These are phyloP conservation scores for Apogon talboti DNA, from an alignment of 2,797 vertebrate species.

Conservation along the genomic window DNA sequence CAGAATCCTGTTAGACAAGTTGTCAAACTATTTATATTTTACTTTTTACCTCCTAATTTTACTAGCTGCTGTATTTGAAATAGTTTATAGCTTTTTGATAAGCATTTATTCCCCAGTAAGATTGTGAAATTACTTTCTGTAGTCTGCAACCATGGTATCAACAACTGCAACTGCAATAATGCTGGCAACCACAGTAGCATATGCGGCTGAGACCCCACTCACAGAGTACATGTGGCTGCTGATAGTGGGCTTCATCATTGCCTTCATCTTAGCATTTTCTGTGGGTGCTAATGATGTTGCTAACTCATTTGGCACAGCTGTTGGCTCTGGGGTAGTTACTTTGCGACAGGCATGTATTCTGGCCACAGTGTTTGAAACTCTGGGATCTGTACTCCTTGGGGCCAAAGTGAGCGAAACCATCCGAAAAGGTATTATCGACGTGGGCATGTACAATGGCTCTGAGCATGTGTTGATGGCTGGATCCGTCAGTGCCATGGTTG, in stretches of 20 bases:
- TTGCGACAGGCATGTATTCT: conserved; percentile 93
- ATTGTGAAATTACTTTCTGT: conserved; percentile 70
- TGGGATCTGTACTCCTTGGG: conserved; percentile 95
- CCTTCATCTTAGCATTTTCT: conserved; percentile 95
- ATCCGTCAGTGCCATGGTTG: conserved; percentile 96
- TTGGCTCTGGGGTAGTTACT: conserved; percentile 96
- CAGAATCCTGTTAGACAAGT: conserved; percentile 60
- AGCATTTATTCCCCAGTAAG: conserved; percentile 63
- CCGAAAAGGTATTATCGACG: conserved; percentile 94
- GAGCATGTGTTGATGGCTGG: conserved; percentile 91
- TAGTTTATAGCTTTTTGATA: conserved; percentile 53
- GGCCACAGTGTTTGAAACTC: conserved; percentile 93
- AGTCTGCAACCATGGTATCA: conserved; percentile 80
- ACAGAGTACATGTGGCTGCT: conserved; percentile 88
- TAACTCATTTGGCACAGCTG: conserved; percentile 97
- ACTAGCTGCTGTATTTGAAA: conserved; percentile 63
- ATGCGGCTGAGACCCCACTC: conserved; percentile 33
- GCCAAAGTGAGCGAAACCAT: conserved; percentile 97
- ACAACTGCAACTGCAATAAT: conserved; percentile 73
- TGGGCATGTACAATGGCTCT: conserved; percentile 86
- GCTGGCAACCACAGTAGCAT: conserved; percentile 38
- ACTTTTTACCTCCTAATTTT: conserved; percentile 85
- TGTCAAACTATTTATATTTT: conserved; percentile 77
- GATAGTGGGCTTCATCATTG: conserved; percentile 94
- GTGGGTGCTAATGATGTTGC: conserved; percentile 98